Conservation (phyloP, 2,888 invertebrate species). For the Tipula unca region DNA sequence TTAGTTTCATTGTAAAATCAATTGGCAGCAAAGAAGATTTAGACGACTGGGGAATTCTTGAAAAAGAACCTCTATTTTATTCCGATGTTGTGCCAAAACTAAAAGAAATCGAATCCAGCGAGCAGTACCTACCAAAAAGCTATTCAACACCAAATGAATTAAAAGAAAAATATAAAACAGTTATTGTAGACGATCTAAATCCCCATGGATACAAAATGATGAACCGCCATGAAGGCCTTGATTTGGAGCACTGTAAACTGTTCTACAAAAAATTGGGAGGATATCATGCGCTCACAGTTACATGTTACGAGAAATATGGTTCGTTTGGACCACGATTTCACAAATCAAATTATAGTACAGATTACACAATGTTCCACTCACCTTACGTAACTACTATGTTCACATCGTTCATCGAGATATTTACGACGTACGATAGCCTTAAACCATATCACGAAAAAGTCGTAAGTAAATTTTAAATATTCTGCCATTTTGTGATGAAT, state of each 20-base stretch:
- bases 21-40: neutral
- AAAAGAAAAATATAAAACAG: neutral
- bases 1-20: neutral
- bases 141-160: neutral
- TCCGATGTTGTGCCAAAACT: neutral
- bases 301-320: neutral
- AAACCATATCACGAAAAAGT: neutral
- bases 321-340: neutral
- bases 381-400: neutral
- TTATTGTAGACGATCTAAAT: neutral
- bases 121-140: neutral
- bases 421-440: neutral
- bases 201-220: neutral
- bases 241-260: neutral
- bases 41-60: neutral
- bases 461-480: neutral
- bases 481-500: neutral
- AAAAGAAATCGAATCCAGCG: neutral
- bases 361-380: neutral
- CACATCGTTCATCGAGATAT: neutral
- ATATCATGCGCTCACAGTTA: neutral
- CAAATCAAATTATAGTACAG: neutral
- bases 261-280: neutral
- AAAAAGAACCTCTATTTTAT: neutral
- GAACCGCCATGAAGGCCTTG: neutral